A percentile compares a stretch with the other conserved stretches of the same genome.
phyloP scores from a whole-genome alignment of 2,888 invertebrate species.

The Operophtera brumata region DNA sequence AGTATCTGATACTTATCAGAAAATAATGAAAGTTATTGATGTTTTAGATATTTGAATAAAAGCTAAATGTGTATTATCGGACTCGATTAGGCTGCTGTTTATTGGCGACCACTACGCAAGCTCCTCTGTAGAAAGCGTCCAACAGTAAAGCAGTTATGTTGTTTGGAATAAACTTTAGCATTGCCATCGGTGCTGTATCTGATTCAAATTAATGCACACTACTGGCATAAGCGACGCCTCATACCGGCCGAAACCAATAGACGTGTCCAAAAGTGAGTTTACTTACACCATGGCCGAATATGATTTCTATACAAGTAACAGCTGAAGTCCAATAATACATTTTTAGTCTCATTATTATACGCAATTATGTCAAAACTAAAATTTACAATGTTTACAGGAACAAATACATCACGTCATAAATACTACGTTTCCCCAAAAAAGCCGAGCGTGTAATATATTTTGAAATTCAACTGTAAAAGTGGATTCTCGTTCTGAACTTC shows the following conservation, averaged over 20 bases:
- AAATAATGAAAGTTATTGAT: conserved; percentile 18
- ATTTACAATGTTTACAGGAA: conserved; percentile 44
- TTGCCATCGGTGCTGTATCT: neutral
- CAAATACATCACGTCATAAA: conserved; percentile 31
- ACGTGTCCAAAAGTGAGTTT: neutral
- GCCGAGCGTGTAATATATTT: conserved; percentile 2
- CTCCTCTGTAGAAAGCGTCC: neutral
- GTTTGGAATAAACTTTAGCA: too few species aligned
- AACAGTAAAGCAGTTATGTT: too few species aligned
- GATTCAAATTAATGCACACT: neutral
- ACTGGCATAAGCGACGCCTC: neutral
- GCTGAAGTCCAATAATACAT: conserved; percentile 3
- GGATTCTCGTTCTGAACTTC: neutral
- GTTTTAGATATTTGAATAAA: conserved; percentile 6
- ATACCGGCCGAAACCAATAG: neutral
- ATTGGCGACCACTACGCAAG: neutral
- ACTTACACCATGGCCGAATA: neutral
- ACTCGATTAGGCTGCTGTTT: neutral
- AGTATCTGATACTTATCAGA: conserved; percentile 8
- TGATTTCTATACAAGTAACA: neutral
- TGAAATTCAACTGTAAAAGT: conserved; percentile 4
- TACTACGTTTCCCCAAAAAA: conserved; percentile 8
- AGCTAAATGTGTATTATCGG: conserved; percentile 13
- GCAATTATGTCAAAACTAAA: conserved; percentile 44
- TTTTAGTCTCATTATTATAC: conserved; percentile 27